A percentile compares a stretch with the other conserved stretches of the same genome.
Conservation (phyloP, 2,113 vertebrate genomes). For the Tetraodon nigroviridis region DNA sequence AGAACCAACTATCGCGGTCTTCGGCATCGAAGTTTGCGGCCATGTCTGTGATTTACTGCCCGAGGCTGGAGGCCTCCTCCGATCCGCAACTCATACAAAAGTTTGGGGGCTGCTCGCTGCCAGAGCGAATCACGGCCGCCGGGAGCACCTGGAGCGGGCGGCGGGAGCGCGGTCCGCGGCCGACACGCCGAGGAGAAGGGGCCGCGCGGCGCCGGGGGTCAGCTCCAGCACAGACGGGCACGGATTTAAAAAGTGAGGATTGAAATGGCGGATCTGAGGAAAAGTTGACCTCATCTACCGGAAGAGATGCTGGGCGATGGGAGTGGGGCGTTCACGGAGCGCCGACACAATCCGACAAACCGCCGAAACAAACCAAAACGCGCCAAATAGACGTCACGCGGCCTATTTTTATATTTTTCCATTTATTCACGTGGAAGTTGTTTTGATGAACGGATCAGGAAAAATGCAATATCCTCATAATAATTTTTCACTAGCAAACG, state of each 20-base stretch:
- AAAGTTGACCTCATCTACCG: constrained; percentile 85
- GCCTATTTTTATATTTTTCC: no score
- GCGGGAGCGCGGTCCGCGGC: not conserved
- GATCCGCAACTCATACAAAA: constrained; percentile 73
- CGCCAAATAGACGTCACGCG: no score
- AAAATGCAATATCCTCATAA: no score
- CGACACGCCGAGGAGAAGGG: not conserved
- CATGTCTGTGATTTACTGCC: constrained; percentile 77
- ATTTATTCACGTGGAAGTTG: no score
- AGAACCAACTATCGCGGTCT: constrained; percentile 92
- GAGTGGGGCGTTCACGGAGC: constrained; percentile 41
- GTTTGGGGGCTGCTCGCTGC: constrained; percentile 61
- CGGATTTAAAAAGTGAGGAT: constrained; percentile 58
- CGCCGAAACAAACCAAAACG: no score
- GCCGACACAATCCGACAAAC: not conserved
- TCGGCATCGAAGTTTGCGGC: constrained; percentile 94
- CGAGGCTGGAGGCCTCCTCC: constrained; percentile 76
- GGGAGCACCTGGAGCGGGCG: constrained; percentile 1
- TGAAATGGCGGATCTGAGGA: constrained; percentile 82
- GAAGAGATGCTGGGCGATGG: constrained; percentile 73
- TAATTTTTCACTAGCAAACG: no score
- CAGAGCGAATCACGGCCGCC: not conserved
- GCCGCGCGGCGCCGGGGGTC: no score
- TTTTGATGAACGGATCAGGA: no score
- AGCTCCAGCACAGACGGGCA: no score